Evolutionary conservation across 2,888 invertebrate species (phyloP).

Genomic region (Callinectes sapidus): DNA sequence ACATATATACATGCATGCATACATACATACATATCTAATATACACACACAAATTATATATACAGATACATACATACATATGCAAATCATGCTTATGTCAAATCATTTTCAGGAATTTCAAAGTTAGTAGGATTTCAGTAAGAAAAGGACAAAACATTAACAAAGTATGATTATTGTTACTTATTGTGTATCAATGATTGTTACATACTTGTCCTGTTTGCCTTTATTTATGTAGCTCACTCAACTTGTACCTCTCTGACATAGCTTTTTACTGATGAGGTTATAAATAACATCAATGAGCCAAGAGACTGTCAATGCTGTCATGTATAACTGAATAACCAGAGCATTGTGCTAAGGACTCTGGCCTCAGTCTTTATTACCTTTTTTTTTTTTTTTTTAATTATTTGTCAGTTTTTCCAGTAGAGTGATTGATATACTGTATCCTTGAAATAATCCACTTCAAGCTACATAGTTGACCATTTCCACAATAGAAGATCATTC

Average conservation of each 20-base stretch:
- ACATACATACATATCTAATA: too few species aligned
- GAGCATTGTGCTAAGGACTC: neutral
- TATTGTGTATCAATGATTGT: neutral
- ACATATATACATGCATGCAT: too few species aligned
- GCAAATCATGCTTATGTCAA: neutral
- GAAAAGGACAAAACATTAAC: neutral
- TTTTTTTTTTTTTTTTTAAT: neutral
- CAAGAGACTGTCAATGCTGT: neutral
- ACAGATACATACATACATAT: neutral
- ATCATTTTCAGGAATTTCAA: neutral
- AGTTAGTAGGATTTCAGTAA: neutral
- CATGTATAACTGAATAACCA: neutral
- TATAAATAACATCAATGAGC: neutral
- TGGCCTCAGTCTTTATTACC: neutral
- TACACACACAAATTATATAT: too few species aligned
- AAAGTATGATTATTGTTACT: neutral
- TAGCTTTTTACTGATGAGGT: neutral
- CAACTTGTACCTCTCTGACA: neutral
- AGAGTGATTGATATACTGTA: neutral
- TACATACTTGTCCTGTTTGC: neutral
- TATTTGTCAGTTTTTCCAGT: neutral
- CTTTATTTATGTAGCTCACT: neutral
- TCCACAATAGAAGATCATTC: neutral
- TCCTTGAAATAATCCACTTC: neutral
- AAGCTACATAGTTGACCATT: neutral